Evolutionary conservation across 2,888 invertebrate genomes (phyloP).

Genomic region (Stenodera caucasica): DNA sequence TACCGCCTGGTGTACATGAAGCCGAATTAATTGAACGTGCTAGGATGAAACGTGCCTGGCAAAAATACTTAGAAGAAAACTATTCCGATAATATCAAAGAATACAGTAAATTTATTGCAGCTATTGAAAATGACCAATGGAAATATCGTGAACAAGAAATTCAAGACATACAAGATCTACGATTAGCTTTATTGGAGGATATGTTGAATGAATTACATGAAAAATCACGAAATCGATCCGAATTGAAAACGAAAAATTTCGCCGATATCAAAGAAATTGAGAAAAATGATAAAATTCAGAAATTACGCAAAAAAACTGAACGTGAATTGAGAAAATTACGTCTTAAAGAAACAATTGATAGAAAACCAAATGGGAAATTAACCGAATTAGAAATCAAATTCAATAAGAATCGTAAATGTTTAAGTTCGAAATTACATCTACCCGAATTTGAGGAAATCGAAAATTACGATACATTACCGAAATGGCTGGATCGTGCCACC

Average conservation of each 20-base stretch:
- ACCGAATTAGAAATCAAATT: too few species aligned
- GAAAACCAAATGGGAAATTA: conserved; percentile 47
- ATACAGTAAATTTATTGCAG: conserved; percentile 68
- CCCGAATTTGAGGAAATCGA: conserved; percentile 30
- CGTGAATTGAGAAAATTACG: conserved; percentile 60
- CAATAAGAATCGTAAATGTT: conserved; percentile 55
- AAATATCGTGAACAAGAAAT: conserved; percentile 78
- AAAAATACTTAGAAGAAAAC: conserved; percentile 60
- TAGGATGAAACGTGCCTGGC: conserved; percentile 68
- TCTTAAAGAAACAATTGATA: conserved; percentile 49
- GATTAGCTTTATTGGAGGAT: conserved; percentile 70
- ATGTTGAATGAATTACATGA: conserved; percentile 61
- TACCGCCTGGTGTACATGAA: conserved; percentile 66
- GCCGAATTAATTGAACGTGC: conserved; percentile 69
- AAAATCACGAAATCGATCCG: conserved; percentile 54
- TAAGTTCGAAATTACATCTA: neutral
- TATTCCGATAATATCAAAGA: conserved; percentile 62
- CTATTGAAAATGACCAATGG: conserved; percentile 85
- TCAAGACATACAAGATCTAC: conserved; percentile 68
- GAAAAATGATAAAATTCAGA: conserved; percentile 60
- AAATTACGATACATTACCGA: conserved; percentile 57
- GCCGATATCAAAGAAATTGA: conserved; percentile 60
- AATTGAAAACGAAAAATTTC: conserved; percentile 58
- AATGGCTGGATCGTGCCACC: conserved; percentile 56
- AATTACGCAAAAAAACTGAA: conserved; percentile 59